Evolutionary conservation across 2,113 vertebrate genomes (phyloP), one percentile per base, ranked within the genome.

Genomic region (Beaufortia kweichowensis): DNA sequence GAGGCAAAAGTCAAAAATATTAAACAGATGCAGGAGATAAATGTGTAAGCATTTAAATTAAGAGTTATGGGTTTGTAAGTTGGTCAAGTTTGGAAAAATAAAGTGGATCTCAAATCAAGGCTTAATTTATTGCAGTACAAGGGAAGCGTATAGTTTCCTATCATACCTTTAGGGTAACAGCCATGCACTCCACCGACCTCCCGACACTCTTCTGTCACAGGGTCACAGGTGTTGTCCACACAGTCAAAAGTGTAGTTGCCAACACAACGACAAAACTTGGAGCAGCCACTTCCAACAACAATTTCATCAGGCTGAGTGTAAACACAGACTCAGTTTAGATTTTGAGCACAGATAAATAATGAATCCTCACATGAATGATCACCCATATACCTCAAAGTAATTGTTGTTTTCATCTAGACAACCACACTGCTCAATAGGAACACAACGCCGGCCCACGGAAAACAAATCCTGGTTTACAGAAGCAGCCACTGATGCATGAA

Each of bases 391-490:
- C 92, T 93, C 82, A 77, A 90, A 92, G 53, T 94, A 94, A 83
- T 91, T 90, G 31, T 87, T 87, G 0, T 89, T 2, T 8, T 88
- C 83, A 69, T 93, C 90, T 83, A 90, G 79, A 76, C 93, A 94
- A 26, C 86, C 85, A 79, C 94, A 95, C 76, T 86, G 86, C 6
- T 92, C 90, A 29, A 90, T 77, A 1, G 82, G 89, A 41, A 95
- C 83, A 67, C 94, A 94, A 8, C 3, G 81, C 2, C 31, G 63
- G 6, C 85, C n/a, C 86, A 7, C 81, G 88, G 65, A 92, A 90
- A 81, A 94, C 84, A 81, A 88, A 93, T 4, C 93, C 93, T 17
- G 88, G 87, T 77, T 91, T 89, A 55, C 94, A 95, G 87, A 93
- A 91, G 55, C 93, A 94, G 55, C 88, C 92, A 0, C 80, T 90